Percentiles rank a stretch among this genome's conserved stretches.
Conservation (phyloP, 1,140 invertebrate species). For the Drosophila leontia region DNA sequence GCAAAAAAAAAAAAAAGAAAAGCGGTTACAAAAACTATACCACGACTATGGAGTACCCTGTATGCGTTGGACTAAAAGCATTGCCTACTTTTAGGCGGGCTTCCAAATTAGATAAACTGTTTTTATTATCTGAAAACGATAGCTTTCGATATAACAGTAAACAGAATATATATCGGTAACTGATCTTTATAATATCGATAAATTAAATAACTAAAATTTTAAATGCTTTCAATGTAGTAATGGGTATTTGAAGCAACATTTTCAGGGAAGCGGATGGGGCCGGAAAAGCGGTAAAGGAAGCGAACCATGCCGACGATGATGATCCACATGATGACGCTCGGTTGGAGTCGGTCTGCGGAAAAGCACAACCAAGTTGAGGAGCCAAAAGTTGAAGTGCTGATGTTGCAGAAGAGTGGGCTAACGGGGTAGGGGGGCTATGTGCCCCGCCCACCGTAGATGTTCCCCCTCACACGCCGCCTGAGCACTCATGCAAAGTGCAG, state of each 20-base stretch:
- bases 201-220: too few species aligned
- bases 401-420: slow-evolving; percentile 31
- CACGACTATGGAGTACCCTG: neutral
- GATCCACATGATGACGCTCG: slow-evolving; percentile 23
- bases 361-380: slow-evolving; percentile 62
- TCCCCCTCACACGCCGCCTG: neutral
- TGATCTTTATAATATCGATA: neutral
- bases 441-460: slow-evolving; percentile 1
- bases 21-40: neutral
- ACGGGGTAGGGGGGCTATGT: neutral
- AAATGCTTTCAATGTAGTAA: too few species aligned
- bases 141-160: neutral
- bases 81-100: neutral
- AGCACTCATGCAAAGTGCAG: slow-evolving; percentile 81
- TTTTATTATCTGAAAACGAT: too few species aligned
- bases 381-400: slow-evolving; percentile 44
- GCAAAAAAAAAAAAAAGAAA: slow-evolving; percentile 34
- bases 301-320: slow-evolving; percentile 34
- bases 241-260: slow-evolving; percentile 9
- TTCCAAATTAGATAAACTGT: too few species aligned
- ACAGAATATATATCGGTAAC: too few species aligned
- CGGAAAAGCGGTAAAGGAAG: slow-evolving; percentile 20
- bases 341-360: slow-evolving; percentile 30
- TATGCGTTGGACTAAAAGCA: too few species aligned
- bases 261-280: neutral